Evolutionary conservation across 2,113 vertebrate species (phyloP), one percentile per base, ranked within the genome.

Genomic region (Capra hircus): DNA sequence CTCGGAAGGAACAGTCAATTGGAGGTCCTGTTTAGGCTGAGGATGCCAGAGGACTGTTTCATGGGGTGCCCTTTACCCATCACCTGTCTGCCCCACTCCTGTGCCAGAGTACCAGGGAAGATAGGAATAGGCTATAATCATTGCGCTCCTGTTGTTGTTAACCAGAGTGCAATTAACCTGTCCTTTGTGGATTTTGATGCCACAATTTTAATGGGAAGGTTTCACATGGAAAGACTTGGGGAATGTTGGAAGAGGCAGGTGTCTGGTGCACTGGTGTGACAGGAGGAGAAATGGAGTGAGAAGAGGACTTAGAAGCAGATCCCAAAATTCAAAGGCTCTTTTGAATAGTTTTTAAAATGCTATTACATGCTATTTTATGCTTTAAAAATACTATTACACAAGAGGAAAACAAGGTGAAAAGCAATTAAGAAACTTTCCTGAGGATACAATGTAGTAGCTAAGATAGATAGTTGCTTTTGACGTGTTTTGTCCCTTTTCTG

Each of bases 121-220:
- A 74, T 50, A 96, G 12, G n/a, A 83, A 97, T 67, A 95, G 40
- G 15, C 86, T 98, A 98, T 98, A 97, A 93, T 96, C 16, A 96
- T 98, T 98, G 97, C 87, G 91, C 88, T 96, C 95, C 84, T 67
- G 45, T 91, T 82, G 67, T 94, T 96, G 83, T 71, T 98, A 94
- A 94, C 23, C 87, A 80, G 74, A 96, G 88, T 64, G 11, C 64
- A 97, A 36, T 3, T 25, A 7, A 91, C 16, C 57, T 28, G 89
- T 80, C 17, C 16, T 11, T 8, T 0, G 64, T 52, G 91, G 81
- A 96, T 95, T 83, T 25, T 4, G 55, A 89, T 88, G 60, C 87
- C 87, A 95, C 83, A 53, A 1, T 95, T 88, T 94, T 85, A 91
- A 77, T 33, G 78, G 92, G 82, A 88, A 74, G 21, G 57, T 83